Conservation (phyloP, 2,113 vertebrate species). For the Anoplopoma fimbria region DNA sequence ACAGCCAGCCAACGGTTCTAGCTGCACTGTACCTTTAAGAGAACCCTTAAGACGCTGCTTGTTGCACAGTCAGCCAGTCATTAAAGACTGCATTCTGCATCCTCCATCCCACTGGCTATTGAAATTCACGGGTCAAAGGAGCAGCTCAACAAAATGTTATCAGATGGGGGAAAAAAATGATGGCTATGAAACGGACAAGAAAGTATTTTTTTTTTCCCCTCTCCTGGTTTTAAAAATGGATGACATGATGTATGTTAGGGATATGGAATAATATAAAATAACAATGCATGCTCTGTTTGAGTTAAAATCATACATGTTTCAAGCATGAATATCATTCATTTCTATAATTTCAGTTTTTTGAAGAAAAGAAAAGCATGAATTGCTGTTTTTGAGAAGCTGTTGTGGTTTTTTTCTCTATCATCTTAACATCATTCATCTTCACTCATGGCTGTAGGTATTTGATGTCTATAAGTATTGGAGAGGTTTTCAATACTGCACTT, state of each 20-base stretch:
- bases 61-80: constrained; percentile 36
- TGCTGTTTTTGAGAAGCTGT: background rate
- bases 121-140: constrained; percentile 47
- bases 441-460: background rate
- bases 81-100: constrained; percentile 29
- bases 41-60: constrained; percentile 23
- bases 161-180: constrained; percentile 21
- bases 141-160: constrained; percentile 46
- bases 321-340: no score
- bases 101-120: constrained; percentile 42
- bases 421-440: background rate
- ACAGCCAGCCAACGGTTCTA: background rate
- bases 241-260: background rate
- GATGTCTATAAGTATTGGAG: background rate
- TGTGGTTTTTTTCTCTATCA: background rate
- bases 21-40: constrained; percentile 31
- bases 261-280: background rate
- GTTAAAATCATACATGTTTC: no score
- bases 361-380: background rate
- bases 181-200: background rate
- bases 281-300: background rate
- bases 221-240: background rate
- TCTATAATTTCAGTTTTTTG: no score
- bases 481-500: background rate
- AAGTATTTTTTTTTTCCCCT: background rate